Evolutionary conservation across 2,797 vertebrate species (phyloP).

Genomic region (Tinamus major): DNA sequence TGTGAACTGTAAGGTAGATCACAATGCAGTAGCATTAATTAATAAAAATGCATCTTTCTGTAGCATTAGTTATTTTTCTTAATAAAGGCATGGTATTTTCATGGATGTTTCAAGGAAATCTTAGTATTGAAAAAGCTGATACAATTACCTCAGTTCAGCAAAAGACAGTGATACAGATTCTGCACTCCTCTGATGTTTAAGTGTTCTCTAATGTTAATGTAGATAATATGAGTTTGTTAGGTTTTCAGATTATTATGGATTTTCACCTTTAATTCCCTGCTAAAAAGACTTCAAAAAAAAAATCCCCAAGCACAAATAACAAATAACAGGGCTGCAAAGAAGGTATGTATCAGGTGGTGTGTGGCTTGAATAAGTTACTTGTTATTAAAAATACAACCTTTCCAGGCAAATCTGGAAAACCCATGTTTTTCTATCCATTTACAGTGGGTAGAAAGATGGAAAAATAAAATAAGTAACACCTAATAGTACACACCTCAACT

Average conservation of each 20-base stretch:
- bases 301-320: neutral
- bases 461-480: no score
- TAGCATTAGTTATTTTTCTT: slow-evolving; percentile 3
- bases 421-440: no score
- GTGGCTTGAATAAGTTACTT: neutral
- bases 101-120: neutral
- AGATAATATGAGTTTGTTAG: neutral
- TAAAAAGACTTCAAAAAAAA: neutral
- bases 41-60: neutral
- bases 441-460: no score
- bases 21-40: neutral
- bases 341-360: neutral
- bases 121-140: neutral
- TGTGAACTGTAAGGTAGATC: slow-evolving; percentile 81
- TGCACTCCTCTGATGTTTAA: neutral
- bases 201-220: neutral
- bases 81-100: neutral
- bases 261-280: neutral
- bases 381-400: neutral
- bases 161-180: neutral
- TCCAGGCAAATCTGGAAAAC: neutral
- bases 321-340: neutral
- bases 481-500: neutral
- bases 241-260: neutral
- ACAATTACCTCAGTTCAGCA: neutral